Evolutionary conservation across 2,888 invertebrate genomes (phyloP), one percentile per base, ranked within the genome.

Genomic region (Theretra japonica): DNA sequence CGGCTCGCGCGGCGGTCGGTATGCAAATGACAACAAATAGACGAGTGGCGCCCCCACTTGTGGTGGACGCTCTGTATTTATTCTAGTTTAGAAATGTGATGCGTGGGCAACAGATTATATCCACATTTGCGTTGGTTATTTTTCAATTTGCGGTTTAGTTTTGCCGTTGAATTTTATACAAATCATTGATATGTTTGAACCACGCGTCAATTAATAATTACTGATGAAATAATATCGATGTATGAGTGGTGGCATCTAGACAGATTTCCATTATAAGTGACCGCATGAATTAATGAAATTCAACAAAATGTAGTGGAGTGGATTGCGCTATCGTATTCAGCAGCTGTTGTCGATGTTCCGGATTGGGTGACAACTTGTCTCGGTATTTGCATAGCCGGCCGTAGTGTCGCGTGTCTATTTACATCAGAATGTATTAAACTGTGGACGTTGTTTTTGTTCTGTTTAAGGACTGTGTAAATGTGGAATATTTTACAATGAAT

Each of bases 11-110:
- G 79, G 79, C 85, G 84, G 83, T 77, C 80, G 76, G 80, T 90
- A 92, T 92, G 92, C 87, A 88, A 92, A 92, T 92, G 86, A 83
- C 80, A 74, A 81, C 82, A 90, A 90, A 88, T 85, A 88, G 86
- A 85, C 79, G 81, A 87, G 86, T 84, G 79, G 80, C 80, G 82
- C 82, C 83, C 78, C 76, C 79, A 75, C 75, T 80, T 70, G 79
- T 62, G 75, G 74, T 68, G 74, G 71, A 72, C 68, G 69, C 57
- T n/a, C 41, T 69, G 74, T 74, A 79, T 79, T 80, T 78, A 78
- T 80, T 79, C 80, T 78, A 77, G 72, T 77, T 78, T 75, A 75
- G 73, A 75, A 80, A 77, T 75, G 77, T 68, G 74, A 77, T 73
- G 73, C 69, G 73, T 69, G 41, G n/a, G 0, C 19, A 25, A 68